Conservation (phyloP, 2,888 invertebrate species). For the Sepiola atlantica region DNA sequence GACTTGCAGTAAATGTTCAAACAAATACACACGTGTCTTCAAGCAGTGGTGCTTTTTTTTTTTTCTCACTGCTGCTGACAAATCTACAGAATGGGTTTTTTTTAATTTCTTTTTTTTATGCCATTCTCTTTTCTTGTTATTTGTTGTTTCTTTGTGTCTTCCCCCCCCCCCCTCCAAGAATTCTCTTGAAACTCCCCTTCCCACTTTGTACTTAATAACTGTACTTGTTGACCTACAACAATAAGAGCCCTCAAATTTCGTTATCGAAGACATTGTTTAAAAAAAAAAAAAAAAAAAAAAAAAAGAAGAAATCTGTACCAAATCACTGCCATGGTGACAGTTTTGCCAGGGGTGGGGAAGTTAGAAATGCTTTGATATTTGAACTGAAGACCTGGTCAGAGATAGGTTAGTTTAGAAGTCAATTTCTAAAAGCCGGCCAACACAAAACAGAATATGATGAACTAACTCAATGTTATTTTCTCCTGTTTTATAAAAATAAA, state of each 20-base stretch:
- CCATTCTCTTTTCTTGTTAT: slow-evolving; percentile 32
- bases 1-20: background rate
- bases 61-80: background rate
- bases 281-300: background rate
- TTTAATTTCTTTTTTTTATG: background rate
- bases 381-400: no score
- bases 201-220: background rate
- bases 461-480: no score
- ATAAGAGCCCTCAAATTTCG: background rate
- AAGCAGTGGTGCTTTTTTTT: slow-evolving; percentile 35
- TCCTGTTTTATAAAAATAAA: no score
- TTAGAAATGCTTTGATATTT: no score
- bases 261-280: background rate
- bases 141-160: slow-evolving; percentile 3
- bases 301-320: background rate
- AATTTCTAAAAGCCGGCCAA: no score
- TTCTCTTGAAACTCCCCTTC: background rate
- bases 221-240: background rate
- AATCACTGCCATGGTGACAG: background rate
- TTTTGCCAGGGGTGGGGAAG: background rate
- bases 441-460: no score
- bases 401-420: no score
- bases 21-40: background rate
- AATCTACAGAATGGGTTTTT: slow-evolving; percentile 37
- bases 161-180: background rate